A percentile compares a stretch with the other conserved stretches of the same genome.
phyloP scores from a whole-genome alignment of 2,113 vertebrate genomes.

The Cheilinus undulatus region DNA sequence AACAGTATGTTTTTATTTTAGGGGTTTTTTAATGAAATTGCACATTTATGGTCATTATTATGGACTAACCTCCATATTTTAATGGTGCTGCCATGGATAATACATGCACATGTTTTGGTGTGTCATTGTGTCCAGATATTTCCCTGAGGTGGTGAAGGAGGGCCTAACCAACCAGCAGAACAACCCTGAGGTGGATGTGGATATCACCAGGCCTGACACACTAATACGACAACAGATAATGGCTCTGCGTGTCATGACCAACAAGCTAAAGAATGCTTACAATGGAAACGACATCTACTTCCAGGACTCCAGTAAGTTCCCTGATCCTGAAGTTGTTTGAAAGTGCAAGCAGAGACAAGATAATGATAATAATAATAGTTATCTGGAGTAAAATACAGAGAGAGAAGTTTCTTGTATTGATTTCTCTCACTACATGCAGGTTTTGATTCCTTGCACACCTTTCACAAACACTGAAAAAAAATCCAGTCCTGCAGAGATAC shows the following conservation, averaged over 20 bases:
- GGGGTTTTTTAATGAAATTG: no score
- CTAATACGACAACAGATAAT: constrained; percentile 98
- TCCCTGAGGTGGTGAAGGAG: constrained; percentile 96
- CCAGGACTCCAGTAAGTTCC: constrained; percentile 94
- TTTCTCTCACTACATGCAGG: constrained; percentile 4
- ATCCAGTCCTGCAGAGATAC: constrained; percentile 13
- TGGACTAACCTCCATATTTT: no score
- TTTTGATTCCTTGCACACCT: constrained; percentile 18
- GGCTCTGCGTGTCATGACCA: constrained; percentile 96
- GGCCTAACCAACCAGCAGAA: constrained; percentile 97
- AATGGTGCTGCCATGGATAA: no score
- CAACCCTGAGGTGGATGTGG: constrained; percentile 97
- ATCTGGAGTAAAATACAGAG: neutral
- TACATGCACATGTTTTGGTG: neutral
- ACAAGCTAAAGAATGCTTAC: constrained; percentile 95
- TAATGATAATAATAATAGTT: neutral
- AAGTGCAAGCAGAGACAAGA: neutral
- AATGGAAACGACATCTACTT: constrained; percentile 98
- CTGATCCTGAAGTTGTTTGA: neutral
- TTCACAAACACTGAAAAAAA: neutral
- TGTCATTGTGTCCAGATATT: constrained; percentile 84
- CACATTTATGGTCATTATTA: no score
- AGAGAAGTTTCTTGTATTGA: constrained; percentile 7
- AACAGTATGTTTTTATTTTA: no score
- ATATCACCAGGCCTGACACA: constrained; percentile 96